Conservation (phyloP, 2,888 invertebrate species). For the Eupithecia vulgata region DNA sequence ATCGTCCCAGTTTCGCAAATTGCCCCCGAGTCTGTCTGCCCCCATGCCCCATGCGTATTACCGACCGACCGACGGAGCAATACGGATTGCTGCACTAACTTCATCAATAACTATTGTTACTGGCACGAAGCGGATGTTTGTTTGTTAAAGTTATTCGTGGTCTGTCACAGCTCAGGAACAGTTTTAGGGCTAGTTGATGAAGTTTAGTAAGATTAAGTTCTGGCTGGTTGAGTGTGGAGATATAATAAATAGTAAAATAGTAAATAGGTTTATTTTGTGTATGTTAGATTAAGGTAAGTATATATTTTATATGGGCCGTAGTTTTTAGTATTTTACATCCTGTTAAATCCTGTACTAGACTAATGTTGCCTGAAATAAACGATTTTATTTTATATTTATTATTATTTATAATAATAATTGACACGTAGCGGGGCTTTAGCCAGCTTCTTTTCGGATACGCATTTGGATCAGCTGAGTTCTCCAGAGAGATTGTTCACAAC, state of each 20-base stretch:
- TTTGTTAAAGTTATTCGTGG: constrained; percentile 5
- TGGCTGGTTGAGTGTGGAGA: neutral
- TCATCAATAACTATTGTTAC: constrained; percentile 14
- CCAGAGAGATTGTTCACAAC: neutral
- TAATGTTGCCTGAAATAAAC: too few relatives aligned
- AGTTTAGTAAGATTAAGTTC: neutral
- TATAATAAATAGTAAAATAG: too few relatives aligned
- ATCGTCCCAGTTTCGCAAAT: constrained; percentile 10
- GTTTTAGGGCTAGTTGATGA: neutral
- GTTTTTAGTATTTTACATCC: too few relatives aligned
- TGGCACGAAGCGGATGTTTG: neutral
- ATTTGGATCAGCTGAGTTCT: neutral
- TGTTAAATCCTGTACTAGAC: too few relatives aligned
- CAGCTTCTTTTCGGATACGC: neutral
- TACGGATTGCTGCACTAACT: constrained; percentile 14
- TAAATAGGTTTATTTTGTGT: too few relatives aligned
- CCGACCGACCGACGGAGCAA: neutral
- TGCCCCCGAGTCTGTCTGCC: neutral
- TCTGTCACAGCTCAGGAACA: neutral
- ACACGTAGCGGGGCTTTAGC: neutral
- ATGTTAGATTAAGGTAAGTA: too few relatives aligned
- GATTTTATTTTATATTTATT: too few relatives aligned
- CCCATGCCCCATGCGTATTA: neutral
- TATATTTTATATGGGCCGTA: too few relatives aligned
- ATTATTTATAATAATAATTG: too few relatives aligned